Conservation (phyloP, 1,140 invertebrate genomes). For the Sarcophaga peregrina region DNA sequence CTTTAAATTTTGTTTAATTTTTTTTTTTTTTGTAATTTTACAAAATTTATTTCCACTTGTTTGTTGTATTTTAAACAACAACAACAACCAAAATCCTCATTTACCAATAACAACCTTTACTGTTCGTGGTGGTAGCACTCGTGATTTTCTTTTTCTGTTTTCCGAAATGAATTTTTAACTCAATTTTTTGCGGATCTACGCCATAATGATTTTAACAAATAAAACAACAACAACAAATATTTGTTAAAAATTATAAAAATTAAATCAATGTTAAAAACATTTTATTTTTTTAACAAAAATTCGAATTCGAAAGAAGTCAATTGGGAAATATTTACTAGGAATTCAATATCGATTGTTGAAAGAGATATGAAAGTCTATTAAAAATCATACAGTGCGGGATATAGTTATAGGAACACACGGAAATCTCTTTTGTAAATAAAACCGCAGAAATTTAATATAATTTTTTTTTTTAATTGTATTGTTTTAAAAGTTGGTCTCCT, state of each 20-base stretch:
- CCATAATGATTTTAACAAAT: slow-evolving; percentile 37
- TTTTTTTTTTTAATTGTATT: too few relatives aligned
- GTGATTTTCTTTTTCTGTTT: background rate
- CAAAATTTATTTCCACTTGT: slow-evolving; percentile 18
- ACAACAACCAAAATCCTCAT: background rate
- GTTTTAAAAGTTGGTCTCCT: too few relatives aligned
- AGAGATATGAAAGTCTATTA: too few relatives aligned
- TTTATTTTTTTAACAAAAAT: background rate
- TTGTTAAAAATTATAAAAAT: background rate
- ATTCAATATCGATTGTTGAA: too few relatives aligned
- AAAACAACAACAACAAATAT: background rate
- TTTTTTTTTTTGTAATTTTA: background rate
- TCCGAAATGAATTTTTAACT: slow-evolving; percentile 15
- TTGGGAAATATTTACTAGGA: background rate
- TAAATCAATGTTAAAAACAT: background rate
- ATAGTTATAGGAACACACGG: too few relatives aligned
- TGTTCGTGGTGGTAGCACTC: background rate
- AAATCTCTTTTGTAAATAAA: too few relatives aligned
- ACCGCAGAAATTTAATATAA: too few relatives aligned
- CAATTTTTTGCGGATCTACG: slow-evolving; percentile 31
- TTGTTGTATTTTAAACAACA: slow-evolving; percentile 8
- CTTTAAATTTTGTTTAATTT: background rate
- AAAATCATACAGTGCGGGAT: too few relatives aligned
- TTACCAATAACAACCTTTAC: background rate
- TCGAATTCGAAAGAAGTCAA: background rate